Evolutionary conservation across 2,113 vertebrate species (phyloP), one percentile per base, ranked within the genome.

Genomic region (Mustelus asterias): DNA sequence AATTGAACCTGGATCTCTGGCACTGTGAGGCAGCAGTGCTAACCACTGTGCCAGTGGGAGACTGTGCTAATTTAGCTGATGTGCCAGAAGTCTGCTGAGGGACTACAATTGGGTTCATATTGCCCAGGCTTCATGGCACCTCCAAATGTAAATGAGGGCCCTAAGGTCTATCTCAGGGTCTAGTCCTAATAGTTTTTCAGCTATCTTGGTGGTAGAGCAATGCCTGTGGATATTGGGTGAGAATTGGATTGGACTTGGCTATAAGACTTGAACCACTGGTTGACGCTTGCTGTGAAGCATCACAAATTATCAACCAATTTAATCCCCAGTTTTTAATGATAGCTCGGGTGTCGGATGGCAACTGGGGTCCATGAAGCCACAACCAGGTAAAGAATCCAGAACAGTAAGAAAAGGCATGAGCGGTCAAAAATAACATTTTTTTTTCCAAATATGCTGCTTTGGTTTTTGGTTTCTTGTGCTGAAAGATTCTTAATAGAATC

Each of bases 401-500:
- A n/a, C 54, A 60, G 4, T 29, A 92, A 58, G 29, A 33, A 63
- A 63, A 18, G 54, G 26, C 26, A 60, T 60, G 58, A 60, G 18
- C 18, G 10, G 86, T 89, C 26, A 58, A 88, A 88, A 54, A 29
- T 14, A 20, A 24, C 11, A 14, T 37, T 24, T 6, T 63, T 60
- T 92, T 92, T 92, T 63, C 58, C 88, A 92, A 63, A n/a, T 18
- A 92, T n/a, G n/a, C 58, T 63, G 29, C 33, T 92, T 92, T 76
- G 14, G 58, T 89, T 0, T 26, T 63, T 54, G 14, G 54, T 26
- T 60, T 33, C 29, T 90, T 60, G 4, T 92, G 18, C 14, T 60
- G 33, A 29, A 92, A 63, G 58, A 63, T 63, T 14, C 14, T 92
- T 20, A 92, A n/a, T 2, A 33, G 16, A 92, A 92, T 92, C 16